phyloP scores from a whole-genome alignment of 1,140 invertebrate species.

The Macrotrachela quadricornifera region DNA sequence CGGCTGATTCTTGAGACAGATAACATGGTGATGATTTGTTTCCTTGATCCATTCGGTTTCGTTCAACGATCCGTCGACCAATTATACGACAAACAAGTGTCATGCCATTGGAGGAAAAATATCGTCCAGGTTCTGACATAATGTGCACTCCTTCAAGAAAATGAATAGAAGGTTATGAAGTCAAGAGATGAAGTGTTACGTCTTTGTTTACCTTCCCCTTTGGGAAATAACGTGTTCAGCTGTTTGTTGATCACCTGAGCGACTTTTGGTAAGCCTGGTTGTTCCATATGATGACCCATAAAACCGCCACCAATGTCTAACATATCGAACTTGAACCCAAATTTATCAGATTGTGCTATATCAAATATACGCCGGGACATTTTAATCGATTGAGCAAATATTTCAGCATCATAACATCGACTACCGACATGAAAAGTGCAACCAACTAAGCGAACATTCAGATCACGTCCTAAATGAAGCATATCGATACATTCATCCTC shows the following conservation, averaged over 20 bases:
- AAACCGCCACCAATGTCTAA: conserved; percentile 36
- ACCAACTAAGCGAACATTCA: conserved; percentile 55
- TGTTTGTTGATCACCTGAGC: conserved; percentile 34
- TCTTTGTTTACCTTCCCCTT: no score
- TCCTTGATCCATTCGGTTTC: no score
- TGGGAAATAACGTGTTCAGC: conserved; percentile 55
- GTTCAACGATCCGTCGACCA: no score
- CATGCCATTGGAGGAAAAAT: no score
- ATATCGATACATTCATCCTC: conserved; percentile 53
- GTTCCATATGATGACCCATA: conserved; percentile 17
- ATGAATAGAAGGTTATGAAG: no score
- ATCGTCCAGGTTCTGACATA: conserved; percentile 45
- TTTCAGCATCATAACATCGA: conserved; percentile 30
- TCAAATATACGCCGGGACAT: conserved; percentile 29
- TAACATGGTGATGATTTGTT: no score
- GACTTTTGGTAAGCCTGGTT: no score
- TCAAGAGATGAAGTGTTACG: no score
- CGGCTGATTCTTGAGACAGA: no score
- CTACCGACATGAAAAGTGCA: conserved; percentile 37
- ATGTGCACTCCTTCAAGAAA: no score
- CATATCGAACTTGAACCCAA: conserved; percentile 29
- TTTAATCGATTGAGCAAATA: conserved; percentile 27
- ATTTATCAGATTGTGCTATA: conserved; percentile 13
- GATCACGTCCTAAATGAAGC: conserved; percentile 46
- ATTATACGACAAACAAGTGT: no score